Evolutionary conservation across 2,113 vertebrate species (phyloP).

Genomic region (Lamprologus tigripictilis): DNA sequence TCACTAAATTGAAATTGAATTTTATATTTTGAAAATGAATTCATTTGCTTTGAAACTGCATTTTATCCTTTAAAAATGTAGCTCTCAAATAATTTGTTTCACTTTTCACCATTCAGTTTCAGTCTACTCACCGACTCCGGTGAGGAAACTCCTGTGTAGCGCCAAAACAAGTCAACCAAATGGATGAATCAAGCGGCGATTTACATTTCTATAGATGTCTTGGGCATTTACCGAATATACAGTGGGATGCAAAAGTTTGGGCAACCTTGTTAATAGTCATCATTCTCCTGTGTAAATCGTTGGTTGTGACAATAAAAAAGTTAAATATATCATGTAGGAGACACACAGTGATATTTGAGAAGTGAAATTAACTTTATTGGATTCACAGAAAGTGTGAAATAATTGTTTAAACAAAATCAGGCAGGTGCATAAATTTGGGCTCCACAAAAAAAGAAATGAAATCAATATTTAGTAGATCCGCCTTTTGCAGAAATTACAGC

Average conservation of each 20-base stretch:
- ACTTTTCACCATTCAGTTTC: background rate
- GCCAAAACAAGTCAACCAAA: background rate
- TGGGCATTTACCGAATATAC: background rate
- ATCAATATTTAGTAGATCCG: accelerated
- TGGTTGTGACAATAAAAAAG: background rate
- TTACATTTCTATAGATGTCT: accelerated
- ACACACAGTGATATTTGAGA: background rate
- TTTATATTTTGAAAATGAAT: background rate
- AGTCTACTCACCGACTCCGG: background rate
- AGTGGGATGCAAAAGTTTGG: background rate
- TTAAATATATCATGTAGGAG: background rate
- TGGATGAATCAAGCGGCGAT: accelerated
- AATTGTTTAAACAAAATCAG: background rate
- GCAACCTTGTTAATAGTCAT: background rate
- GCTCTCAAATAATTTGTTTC: background rate
- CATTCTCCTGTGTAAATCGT: accelerated
- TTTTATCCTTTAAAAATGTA: background rate
- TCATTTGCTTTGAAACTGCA: background rate
- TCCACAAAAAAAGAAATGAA: background rate
- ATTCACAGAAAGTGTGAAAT: background rate
- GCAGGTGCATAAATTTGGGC: background rate
- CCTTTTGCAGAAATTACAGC: background rate
- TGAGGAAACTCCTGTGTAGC: background rate
- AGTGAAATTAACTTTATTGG: background rate
- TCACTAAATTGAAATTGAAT: background rate